Evolutionary conservation across 2,797 vertebrate species (phyloP).

Genomic region (Margarornis squamiger): DNA sequence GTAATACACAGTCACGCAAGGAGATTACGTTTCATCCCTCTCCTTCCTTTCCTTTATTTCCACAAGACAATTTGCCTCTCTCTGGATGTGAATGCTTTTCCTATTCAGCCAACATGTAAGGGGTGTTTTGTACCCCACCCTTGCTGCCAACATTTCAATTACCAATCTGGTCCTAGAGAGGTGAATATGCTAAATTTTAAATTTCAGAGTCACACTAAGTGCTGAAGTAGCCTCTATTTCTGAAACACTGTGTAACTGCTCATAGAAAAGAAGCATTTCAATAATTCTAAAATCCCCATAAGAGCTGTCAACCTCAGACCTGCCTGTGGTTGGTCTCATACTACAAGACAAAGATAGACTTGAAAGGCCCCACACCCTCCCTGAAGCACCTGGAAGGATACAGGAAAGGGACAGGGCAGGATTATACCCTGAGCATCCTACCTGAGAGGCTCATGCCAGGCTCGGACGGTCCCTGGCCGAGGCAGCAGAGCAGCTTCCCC

Average conservation of each 20-base stretch:
- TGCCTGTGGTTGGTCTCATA: not conserved
- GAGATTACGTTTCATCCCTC: conserved; percentile 30
- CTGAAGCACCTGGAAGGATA: not conserved
- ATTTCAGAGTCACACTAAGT: not conserved
- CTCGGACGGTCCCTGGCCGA: conserved; percentile 56
- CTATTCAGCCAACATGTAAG: not conserved
- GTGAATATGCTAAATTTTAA: not conserved
- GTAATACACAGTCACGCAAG: not conserved
- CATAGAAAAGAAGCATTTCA: not conserved
- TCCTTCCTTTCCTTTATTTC: conserved; percentile 58
- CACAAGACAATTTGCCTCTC: conserved; percentile 11
- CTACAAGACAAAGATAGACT: not conserved
- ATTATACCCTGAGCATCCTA: not conserved
- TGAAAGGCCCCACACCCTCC: not conserved
- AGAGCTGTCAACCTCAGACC: not conserved
- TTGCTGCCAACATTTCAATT: not conserved
- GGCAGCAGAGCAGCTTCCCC: conserved; percentile 65
- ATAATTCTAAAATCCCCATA: not conserved
- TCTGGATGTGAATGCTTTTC: conserved; percentile 45
- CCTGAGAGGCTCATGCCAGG: conserved; percentile 50
- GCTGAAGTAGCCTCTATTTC: not conserved
- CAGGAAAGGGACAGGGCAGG: not conserved
- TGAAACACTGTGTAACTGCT: not conserved
- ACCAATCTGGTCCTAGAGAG: not conserved
- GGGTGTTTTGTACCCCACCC: not conserved